Evolutionary conservation across 2,113 vertebrate genomes (phyloP).

Genomic region (Callionymus lyra): DNA sequence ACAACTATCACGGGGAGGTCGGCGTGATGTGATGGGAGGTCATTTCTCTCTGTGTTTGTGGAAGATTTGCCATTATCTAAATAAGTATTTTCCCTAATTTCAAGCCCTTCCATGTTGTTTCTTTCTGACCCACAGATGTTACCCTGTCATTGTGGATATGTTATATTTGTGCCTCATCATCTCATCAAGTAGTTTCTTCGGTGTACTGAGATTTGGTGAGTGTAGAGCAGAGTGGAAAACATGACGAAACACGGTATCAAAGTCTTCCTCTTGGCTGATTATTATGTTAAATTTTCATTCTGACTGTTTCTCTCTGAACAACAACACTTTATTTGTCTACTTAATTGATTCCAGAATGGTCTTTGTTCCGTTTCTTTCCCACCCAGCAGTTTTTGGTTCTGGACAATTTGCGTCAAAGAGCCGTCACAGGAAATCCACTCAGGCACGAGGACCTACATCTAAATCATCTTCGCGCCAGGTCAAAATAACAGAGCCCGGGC

Average conservation of each 20-base stretch:
- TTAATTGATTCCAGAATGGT: conserved; percentile 20
- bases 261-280: too few relatives aligned
- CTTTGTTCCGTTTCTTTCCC: conserved; percentile 12
- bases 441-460: conserved; percentile 17
- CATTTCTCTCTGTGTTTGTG: not conserved
- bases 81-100: too few relatives aligned
- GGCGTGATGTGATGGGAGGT: conserved; percentile 15
- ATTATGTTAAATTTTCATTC: not conserved
- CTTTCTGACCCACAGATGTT: too few relatives aligned
- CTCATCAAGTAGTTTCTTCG: too few relatives aligned
- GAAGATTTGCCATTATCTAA: not conserved
- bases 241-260: too few relatives aligned
- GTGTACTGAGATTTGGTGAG: too few relatives aligned
- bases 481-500: not conserved
- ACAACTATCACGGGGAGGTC: not conserved
- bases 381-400: conserved; percentile 12
- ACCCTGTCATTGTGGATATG: too few relatives aligned
- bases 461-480: conserved; percentile 25
- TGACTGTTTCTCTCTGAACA: not conserved
- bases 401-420: conserved; percentile 28
- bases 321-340: conserved; percentile 4
- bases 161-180: too few relatives aligned
- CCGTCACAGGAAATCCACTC: conserved; percentile 19
- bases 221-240: too few relatives aligned
- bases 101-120: too few relatives aligned